These are phyloP conservation scores for Tragelaphus scriptus DNA, from an alignment of 2,113 vertebrate genomes.

Conservation along the genomic window DNA sequence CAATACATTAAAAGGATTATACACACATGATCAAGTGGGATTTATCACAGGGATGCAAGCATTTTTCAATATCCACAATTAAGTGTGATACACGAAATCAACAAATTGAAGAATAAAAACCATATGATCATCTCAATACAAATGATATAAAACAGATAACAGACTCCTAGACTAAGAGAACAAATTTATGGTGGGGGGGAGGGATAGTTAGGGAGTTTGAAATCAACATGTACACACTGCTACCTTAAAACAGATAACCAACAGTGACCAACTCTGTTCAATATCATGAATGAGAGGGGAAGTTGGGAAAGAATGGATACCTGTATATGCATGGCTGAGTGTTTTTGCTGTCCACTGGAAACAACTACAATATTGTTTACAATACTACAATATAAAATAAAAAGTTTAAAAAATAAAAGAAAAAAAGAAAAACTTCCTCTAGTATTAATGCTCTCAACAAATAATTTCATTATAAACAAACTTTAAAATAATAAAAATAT, in stretches of 20 bases:
- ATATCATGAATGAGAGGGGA: not conserved
- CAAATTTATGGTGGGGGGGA: not conserved
- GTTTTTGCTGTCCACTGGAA: not conserved
- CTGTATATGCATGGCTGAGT: not conserved
- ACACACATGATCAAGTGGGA: not conserved
- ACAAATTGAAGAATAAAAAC: not conserved
- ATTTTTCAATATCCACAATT: not conserved
- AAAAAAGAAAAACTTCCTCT: not conserved
- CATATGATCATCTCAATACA: not conserved
- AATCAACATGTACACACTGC: not conserved
- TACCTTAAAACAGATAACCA: not conserved
- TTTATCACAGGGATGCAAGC: not conserved
- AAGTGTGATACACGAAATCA: not conserved
- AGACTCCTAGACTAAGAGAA: not conserved
- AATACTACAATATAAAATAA: not conserved
- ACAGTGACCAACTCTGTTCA: not conserved
- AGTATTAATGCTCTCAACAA: not conserved
- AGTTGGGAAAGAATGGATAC: not conserved
- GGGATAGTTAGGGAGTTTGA: not conserved
- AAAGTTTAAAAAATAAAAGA: not conserved
- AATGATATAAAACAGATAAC: not conserved
- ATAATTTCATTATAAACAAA: not conserved
- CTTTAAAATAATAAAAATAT: not conserved
- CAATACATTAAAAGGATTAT: not conserved
- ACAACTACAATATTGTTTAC: not conserved